Percentiles rank a stretch among this genome's conserved stretches.
Conservation (phyloP, 2,113 vertebrate genomes). For the Otus sunia region DNA sequence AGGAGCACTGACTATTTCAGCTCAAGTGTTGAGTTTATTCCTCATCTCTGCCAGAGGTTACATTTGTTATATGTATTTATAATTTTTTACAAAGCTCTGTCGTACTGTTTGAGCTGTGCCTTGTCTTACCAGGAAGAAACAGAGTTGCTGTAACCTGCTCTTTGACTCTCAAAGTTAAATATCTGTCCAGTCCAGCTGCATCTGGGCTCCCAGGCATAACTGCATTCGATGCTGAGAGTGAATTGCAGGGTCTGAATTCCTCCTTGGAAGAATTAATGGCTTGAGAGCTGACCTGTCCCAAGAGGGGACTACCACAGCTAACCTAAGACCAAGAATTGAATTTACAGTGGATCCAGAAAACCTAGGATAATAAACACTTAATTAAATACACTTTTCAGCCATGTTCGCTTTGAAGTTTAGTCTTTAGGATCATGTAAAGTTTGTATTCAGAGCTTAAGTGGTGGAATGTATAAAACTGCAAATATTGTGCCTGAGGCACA, state of each 20-base stretch:
- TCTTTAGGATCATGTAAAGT: background rate
- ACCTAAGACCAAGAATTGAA: background rate
- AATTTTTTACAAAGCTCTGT: background rate
- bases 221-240: background rate
- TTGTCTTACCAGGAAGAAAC: background rate
- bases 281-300: background rate
- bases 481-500: background rate
- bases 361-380: background rate
- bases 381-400: background rate
- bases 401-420: background rate
- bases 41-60: background rate
- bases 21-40: background rate
- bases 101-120: background rate
- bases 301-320: background rate
- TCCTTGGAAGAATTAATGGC: background rate
- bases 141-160: background rate
- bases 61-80: background rate
- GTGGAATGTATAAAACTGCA: background rate
- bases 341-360: background rate
- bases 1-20: background rate
- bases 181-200: background rate
- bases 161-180: background rate
- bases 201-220: background rate
- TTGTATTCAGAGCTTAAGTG: background rate
- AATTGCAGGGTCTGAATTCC: background rate